Conservation (phyloP, 2,797 vertebrate genomes). For the Malacoctenus gilli region DNA sequence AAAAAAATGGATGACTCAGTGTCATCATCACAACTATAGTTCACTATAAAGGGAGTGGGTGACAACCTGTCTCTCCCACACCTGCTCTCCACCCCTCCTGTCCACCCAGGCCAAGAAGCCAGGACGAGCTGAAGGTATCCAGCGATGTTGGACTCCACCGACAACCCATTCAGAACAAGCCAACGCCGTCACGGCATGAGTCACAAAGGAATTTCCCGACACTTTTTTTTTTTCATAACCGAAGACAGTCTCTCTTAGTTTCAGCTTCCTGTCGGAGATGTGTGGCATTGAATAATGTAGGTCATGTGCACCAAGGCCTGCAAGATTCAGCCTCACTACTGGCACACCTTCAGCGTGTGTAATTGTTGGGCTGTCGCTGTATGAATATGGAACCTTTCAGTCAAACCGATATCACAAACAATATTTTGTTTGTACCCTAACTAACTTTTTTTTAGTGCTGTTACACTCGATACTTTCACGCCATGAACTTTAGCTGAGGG, state of each 20-base stretch:
- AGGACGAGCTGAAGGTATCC: conserved; percentile 34
- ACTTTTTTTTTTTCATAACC: conserved; percentile 54
- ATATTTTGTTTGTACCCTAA: no score
- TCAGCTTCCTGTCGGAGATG: conserved; percentile 47
- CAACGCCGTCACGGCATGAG: conserved; percentile 53
- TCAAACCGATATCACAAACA: neutral
- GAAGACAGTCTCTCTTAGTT: conserved; percentile 48
- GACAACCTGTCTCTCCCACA: conserved; percentile 26
- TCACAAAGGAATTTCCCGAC: conserved; percentile 73
- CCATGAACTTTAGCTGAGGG: no score
- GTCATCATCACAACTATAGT: conserved; percentile 46
- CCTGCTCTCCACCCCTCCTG: conserved; percentile 19
- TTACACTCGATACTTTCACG: no score
- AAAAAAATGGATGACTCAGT: conserved; percentile 64
- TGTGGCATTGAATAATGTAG: conserved; percentile 53
- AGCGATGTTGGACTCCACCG: conserved; percentile 54
- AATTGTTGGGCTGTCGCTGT: neutral
- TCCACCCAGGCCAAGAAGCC: conserved; percentile 24
- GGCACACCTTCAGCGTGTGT: conserved; percentile 32
- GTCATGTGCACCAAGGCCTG: conserved; percentile 48
- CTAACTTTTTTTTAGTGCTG: no score
- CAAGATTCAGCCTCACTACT: conserved; percentile 9
- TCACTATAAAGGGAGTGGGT: conserved; percentile 29
- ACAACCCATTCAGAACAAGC: conserved; percentile 56
- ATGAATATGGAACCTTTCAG: neutral